phyloP scores from a whole-genome alignment of 2,113 vertebrate species.

The Lota lota region DNA sequence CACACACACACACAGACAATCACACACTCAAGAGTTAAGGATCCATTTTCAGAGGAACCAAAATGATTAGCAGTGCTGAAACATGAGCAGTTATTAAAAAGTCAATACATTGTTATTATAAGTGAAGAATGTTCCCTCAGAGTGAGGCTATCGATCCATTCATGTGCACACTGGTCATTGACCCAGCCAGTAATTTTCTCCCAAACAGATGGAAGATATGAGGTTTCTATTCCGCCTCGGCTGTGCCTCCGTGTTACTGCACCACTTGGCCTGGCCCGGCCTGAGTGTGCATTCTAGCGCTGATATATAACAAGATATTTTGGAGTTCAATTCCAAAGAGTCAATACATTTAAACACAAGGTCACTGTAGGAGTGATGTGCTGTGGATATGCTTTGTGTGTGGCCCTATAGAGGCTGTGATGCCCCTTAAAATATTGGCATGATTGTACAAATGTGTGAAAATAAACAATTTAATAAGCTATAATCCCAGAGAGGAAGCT shows the following conservation, averaged over 20 bases:
- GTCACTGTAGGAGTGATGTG: too few relatives aligned
- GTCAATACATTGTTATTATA: conserved; percentile 77
- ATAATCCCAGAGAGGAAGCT: too few relatives aligned
- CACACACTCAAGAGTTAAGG: conserved; percentile 15
- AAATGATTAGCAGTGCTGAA: conserved; percentile 68
- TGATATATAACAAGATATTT: too few relatives aligned
- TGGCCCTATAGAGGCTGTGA: too few relatives aligned
- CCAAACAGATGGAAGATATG: conserved; percentile 63
- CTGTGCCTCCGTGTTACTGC: conserved; percentile 30
- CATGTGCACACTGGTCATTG: conserved; percentile 66
- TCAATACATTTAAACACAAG: too few relatives aligned
- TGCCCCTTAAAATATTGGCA: too few relatives aligned
- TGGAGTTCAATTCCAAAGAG: too few relatives aligned
- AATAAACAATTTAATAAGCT: too few relatives aligned
- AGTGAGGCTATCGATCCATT: conserved; percentile 69
- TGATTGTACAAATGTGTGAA: too few relatives aligned
- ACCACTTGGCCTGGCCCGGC: conserved; percentile 21
- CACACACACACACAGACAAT: conserved; percentile 19
- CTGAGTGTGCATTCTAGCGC: too few relatives aligned
- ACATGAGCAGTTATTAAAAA: conserved; percentile 73
- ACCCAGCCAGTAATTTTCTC: conserved; percentile 63
- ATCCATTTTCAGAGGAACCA: conserved; percentile 52
- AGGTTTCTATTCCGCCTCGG: conserved; percentile 48
- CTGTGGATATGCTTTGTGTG: too few relatives aligned
- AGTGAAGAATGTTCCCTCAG: conserved; percentile 69